Conservation (phyloP, 2,797 vertebrate genomes). For the Sebastiscus tertius region DNA sequence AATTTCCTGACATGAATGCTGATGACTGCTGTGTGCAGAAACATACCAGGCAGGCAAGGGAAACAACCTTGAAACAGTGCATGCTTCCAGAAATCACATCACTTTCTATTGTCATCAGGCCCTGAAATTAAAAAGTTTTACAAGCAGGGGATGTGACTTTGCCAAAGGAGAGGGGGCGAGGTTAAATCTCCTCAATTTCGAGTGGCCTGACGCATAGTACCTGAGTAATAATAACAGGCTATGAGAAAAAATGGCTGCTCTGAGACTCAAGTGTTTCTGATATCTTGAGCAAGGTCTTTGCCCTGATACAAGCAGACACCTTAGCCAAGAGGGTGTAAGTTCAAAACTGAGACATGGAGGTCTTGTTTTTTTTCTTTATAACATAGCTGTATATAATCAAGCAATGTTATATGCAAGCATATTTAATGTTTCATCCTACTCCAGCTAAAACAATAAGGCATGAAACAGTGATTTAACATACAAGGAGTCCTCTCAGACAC, state of each 20-base stretch:
- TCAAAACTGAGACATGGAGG: not conserved
- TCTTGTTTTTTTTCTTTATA: not conserved
- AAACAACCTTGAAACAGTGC: constrained; percentile 43
- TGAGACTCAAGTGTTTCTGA: constrained; percentile 3
- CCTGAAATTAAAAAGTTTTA: constrained; percentile 28
- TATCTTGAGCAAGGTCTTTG: not conserved
- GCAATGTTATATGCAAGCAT: not conserved
- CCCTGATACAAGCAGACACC: not conserved
- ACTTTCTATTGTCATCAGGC: constrained; percentile 27
- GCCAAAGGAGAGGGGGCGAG: constrained; percentile 22
- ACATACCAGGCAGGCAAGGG: constrained; percentile 16
- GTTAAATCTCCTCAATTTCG: constrained; percentile 37
- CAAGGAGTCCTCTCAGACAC: not conserved
- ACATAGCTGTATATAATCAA: not conserved
- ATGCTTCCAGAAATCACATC: constrained; percentile 45
- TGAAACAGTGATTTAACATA: not conserved
- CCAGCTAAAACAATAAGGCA: not conserved
- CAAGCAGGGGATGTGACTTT: constrained; percentile 14
- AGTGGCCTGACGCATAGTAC: constrained; percentile 17
- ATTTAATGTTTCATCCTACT: not conserved
- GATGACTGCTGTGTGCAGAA: constrained; percentile 48
- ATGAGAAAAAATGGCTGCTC: constrained; percentile 23
- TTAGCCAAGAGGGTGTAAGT: not conserved
- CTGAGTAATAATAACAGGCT: constrained; percentile 27
- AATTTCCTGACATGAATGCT: constrained; percentile 70